Evolutionary conservation across 2,113 vertebrate genomes (phyloP).

Genomic region (Sinocyclocheilus anshuiensis): DNA sequence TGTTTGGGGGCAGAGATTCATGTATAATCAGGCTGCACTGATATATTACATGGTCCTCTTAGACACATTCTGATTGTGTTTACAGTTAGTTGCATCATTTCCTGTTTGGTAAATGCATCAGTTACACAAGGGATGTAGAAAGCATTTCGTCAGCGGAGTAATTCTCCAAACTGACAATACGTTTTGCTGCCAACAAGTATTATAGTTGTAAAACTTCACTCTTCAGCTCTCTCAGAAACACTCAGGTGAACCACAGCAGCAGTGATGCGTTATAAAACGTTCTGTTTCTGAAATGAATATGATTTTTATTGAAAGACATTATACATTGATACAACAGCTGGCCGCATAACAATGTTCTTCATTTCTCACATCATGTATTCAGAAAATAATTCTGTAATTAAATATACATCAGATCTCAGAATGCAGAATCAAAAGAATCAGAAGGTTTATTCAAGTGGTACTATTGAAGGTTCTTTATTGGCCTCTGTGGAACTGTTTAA

Average conservation of each 20-base stretch:
- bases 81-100: constrained; percentile 56
- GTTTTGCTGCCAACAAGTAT: background rate
- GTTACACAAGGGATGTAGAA: constrained; percentile 2
- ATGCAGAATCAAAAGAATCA: background rate
- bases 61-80: constrained; percentile 37
- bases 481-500: background rate
- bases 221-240: background rate
- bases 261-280: background rate
- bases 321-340: constrained; percentile 3
- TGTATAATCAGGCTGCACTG: constrained; percentile 32
- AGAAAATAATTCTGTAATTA: background rate
- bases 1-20: constrained; percentile 28
- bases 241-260: background rate
- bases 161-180: constrained; percentile 16
- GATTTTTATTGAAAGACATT: background rate
- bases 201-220: background rate
- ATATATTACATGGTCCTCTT: constrained; percentile 10
- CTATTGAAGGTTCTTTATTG: background rate
- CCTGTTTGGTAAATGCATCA: background rate
- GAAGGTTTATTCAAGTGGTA: background rate
- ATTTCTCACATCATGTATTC: background rate
- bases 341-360: background rate
- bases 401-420: background rate
- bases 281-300: constrained; percentile 2
- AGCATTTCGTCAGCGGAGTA: background rate